These are phyloP conservation scores for Petroica traversi DNA, from an alignment of 2,113 vertebrate species.

Conservation along the genomic window DNA sequence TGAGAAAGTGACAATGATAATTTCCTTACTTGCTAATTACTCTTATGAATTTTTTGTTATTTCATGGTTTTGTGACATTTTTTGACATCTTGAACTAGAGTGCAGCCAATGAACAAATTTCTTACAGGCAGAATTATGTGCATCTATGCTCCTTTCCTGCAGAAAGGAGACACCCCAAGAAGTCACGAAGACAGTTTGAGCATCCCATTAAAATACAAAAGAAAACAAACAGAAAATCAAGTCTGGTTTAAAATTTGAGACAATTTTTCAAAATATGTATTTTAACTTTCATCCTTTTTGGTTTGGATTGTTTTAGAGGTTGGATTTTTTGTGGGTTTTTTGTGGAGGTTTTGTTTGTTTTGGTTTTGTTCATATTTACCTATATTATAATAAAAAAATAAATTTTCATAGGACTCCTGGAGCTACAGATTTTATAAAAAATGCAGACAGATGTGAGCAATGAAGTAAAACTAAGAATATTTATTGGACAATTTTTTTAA, in stretches of 20 bases:
- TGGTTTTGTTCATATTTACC: not conserved
- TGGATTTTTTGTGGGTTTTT: fast-evolving
- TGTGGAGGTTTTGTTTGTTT: not conserved
- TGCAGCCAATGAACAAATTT: not conserved
- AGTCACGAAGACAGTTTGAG: not conserved
- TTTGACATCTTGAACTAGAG: not conserved
- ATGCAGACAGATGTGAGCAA: not conserved
- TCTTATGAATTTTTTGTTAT: not conserved
- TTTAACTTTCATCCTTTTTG: not conserved
- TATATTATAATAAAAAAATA: not conserved
- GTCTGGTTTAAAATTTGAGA: not conserved
- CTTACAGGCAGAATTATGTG: not conserved
- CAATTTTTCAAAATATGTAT: not conserved
- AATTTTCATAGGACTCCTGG: not conserved
- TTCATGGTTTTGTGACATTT: not conserved
- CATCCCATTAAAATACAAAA: not conserved
- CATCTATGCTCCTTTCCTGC: not conserved
- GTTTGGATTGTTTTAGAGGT: fast-evolving
- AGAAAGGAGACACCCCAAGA: not conserved
- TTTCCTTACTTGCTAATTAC: not conserved
- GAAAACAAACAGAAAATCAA: not conserved
- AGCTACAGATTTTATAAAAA: not conserved
- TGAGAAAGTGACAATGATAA: not conserved
- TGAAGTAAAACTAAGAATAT: not conserved
- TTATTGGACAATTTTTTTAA: not conserved